phyloP scores from a whole-genome alignment of 2,888 invertebrate species.

The Chloroclystis v-ata region DNA sequence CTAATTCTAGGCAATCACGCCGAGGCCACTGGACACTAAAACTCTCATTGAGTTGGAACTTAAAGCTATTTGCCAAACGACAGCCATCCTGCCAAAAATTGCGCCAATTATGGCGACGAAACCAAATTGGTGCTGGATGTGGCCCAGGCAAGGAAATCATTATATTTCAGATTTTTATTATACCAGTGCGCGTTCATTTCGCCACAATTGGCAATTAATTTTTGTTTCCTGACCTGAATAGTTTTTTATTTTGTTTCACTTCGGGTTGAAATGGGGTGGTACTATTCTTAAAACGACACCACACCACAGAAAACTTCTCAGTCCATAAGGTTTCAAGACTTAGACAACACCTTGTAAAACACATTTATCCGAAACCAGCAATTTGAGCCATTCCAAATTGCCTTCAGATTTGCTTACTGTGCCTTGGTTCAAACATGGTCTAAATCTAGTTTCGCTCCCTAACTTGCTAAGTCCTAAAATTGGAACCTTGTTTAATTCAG shows the following conservation, averaged over 20 bases:
- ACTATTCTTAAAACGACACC: too few species aligned
- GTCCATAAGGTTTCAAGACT: neutral
- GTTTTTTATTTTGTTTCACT: too few species aligned
- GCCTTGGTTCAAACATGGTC: neutral
- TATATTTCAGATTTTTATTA: neutral
- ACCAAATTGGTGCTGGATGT: slow-evolving; percentile 14
- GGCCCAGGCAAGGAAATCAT: neutral
- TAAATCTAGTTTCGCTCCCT: slow-evolving; percentile 11
- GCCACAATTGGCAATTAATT: too few species aligned
- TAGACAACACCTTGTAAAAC: neutral
- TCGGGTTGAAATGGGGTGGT: too few species aligned
- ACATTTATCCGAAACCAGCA: neutral
- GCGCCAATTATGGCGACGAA: slow-evolving; percentile 35
- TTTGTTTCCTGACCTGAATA: too few species aligned
- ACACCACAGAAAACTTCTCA: too few species aligned
- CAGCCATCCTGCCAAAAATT: slow-evolving; percentile 40
- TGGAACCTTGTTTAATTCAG: slow-evolving; percentile 24
- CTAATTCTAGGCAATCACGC: slow-evolving; percentile 34
- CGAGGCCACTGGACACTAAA: slow-evolving; percentile 33
- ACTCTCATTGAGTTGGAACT: slow-evolving; percentile 39
- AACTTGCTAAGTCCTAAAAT: slow-evolving; percentile 11
- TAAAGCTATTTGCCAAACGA: slow-evolving; percentile 45
- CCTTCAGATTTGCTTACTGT: slow-evolving; percentile 6
- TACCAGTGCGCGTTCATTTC: too few species aligned
- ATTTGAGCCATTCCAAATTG: slow-evolving; percentile 4